A percentile compares a stretch with the other conserved stretches of the same genome.
phyloP scores from a whole-genome alignment of 2,888 invertebrate species.

The Drosophila percnosoma region DNA sequence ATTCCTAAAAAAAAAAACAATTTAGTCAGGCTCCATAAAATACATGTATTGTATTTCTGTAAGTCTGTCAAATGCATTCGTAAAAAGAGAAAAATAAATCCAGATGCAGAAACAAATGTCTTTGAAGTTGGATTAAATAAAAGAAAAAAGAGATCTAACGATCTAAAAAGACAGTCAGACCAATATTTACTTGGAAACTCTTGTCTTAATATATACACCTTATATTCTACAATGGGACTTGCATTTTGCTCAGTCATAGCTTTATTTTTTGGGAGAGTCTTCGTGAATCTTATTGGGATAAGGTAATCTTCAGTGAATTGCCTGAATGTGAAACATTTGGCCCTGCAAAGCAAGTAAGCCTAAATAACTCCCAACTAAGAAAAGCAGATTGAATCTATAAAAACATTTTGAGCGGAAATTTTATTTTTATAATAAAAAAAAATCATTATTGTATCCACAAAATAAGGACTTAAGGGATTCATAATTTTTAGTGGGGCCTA shows the following conservation, averaged over 20 bases:
- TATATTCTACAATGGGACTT: too few relatives aligned
- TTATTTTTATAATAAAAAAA: too few relatives aligned
- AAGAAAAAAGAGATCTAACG: not conserved
- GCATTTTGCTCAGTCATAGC: not conserved
- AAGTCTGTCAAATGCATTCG: not conserved
- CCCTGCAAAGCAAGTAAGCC: too few relatives aligned
- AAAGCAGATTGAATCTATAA: too few relatives aligned
- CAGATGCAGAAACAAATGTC: not conserved
- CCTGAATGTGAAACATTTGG: not conserved
- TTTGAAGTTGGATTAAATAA: not conserved
- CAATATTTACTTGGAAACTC: not conserved
- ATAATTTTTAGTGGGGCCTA: rapidly evolving
- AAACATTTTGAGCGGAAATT: too few relatives aligned
- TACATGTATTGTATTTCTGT: rapidly evolving
- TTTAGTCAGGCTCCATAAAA: not conserved
- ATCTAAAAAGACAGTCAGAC: not conserved
- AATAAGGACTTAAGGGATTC: not conserved
- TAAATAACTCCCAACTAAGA: too few relatives aligned
- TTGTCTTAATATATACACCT: not conserved
- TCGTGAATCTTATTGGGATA: not conserved
- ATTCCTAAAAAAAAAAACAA: not conserved
- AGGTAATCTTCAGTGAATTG: not conserved
- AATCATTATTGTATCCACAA: not conserved
- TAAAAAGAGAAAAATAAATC: not conserved
- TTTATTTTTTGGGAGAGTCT: not conserved